Percentiles rank a stretch among this genome's conserved stretches.
These are phyloP conservation scores for Mobula birostris DNA, from an alignment of 2,113 vertebrate genomes.

Conservation along the genomic window DNA sequence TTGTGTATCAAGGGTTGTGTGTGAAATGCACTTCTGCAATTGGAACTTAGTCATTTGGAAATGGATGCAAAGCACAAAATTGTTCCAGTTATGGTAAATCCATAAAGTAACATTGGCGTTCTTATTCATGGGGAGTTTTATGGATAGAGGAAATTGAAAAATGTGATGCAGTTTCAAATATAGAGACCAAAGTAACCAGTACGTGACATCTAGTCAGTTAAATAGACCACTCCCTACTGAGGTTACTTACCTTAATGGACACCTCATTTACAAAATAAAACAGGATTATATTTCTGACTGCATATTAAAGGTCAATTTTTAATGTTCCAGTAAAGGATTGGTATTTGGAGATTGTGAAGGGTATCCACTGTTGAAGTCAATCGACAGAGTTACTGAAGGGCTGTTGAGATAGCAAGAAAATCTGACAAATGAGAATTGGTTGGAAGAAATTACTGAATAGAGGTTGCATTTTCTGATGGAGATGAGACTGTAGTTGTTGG, in stretches of 20 bases:
- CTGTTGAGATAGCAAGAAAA: background rate
- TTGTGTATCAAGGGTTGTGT: background rate
- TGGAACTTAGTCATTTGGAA: background rate
- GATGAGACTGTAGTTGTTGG: no score
- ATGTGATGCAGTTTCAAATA: background rate
- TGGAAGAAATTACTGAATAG: background rate
- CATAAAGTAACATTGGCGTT: background rate
- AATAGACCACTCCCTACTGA: background rate
- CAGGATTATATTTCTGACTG: background rate
- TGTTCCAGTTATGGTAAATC: background rate
- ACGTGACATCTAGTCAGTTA: background rate
- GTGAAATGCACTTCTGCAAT: background rate
- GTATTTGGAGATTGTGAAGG: background rate
- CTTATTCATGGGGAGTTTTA: background rate
- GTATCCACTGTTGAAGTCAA: background rate
- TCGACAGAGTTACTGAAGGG: background rate
- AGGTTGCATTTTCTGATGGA: background rate
- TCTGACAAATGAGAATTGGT: background rate
- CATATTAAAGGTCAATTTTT: background rate
- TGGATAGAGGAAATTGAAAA: background rate
- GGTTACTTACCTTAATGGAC: background rate
- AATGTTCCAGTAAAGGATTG: background rate
- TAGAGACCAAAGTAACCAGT: background rate
- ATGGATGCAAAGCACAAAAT: background rate
- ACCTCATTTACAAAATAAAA: background rate